Evolutionary conservation across 2,797 vertebrate genomes (phyloP), one percentile per base, ranked within the genome.

Genomic region (Coendou prehensilis): DNA sequence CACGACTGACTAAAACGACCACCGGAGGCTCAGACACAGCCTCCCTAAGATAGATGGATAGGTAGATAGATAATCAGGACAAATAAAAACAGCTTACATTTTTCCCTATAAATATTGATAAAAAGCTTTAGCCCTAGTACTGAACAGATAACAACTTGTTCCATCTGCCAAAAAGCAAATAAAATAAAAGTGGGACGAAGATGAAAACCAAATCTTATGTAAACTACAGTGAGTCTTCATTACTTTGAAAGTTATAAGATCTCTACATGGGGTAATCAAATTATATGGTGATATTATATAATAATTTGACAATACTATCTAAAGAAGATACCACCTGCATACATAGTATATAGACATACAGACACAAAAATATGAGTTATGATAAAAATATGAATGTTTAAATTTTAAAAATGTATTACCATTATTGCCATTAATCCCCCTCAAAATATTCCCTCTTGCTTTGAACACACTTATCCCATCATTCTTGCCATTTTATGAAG

Each of bases 141-240:
- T 76, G 75, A 80, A 37, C n/a, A 96, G 75, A 26, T 41, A 96
- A 75, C 15, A 54, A 76, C n/a, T 54, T 90, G n/a, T 76, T 78
- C 45, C 20, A 85, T 47, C 50, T 89, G 45, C 52, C 30, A 78
- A 86, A 85, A 86, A 14, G 45, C 2, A 86, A 45, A 61, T 96
- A 18, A 57, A 96, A 82, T 63, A 75, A 92, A 89, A 92, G 26
- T 57, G 26, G 56, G 41, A 64, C 1, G 18, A 85, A 67, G 41
- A 86, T 45, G 28, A 92, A 86, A 67, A 86, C 14, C 41, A 81
- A 56, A 52, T 73, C 69, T 88, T 73, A 57, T 0, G 73, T n/a
- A 76, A 76, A 86, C 50, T 76, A 52, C 18, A 54, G 8, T 7
- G 9, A 85, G 20, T 83, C 13, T 73, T 8, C 41, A n/a, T 69